Evolutionary conservation across 2,797 vertebrate genomes (phyloP).

Genomic region (Channa striata): DNA sequence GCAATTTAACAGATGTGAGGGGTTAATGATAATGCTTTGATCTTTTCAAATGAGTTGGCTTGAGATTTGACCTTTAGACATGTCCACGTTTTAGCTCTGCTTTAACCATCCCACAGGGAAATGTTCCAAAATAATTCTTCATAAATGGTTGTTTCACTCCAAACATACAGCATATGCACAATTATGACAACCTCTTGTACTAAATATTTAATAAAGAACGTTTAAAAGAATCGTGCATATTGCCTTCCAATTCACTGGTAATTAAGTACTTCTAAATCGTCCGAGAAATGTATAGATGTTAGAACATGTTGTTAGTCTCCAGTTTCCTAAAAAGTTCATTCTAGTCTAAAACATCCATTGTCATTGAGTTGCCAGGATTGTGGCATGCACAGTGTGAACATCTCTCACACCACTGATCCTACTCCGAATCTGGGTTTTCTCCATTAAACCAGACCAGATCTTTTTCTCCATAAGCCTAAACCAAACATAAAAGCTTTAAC

Average conservation of each 20-base stretch:
- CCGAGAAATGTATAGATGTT: too few species aligned
- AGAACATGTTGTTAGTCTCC: too few species aligned
- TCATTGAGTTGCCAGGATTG: too few species aligned
- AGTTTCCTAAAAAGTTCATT: too few species aligned
- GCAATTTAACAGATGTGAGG: slow-evolving; percentile 68
- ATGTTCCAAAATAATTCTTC: slow-evolving; percentile 5
- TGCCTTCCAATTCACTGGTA: not conserved
- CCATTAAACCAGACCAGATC: too few species aligned
- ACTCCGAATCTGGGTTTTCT: too few species aligned
- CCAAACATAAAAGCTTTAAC: too few species aligned
- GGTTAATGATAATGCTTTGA: slow-evolving; percentile 78
- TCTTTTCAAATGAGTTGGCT: slow-evolving; percentile 57
- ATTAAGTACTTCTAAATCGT: too few species aligned
- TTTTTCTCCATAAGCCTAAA: too few species aligned
- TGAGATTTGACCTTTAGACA: slow-evolving; percentile 49
- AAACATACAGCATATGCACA: not conserved
- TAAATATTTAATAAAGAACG: not conserved
- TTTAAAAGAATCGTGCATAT: not conserved
- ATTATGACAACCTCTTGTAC: not conserved
- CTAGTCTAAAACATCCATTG: too few species aligned
- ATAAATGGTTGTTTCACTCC: not conserved
- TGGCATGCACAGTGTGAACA: too few species aligned
- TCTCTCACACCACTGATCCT: too few species aligned
- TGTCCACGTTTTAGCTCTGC: slow-evolving; percentile 21
- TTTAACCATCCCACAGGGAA: slow-evolving; percentile 19